Evolutionary conservation across 2,113 vertebrate genomes (phyloP), one percentile per base, ranked within the genome.

Genomic region (Onychorhynchus coronatus): DNA sequence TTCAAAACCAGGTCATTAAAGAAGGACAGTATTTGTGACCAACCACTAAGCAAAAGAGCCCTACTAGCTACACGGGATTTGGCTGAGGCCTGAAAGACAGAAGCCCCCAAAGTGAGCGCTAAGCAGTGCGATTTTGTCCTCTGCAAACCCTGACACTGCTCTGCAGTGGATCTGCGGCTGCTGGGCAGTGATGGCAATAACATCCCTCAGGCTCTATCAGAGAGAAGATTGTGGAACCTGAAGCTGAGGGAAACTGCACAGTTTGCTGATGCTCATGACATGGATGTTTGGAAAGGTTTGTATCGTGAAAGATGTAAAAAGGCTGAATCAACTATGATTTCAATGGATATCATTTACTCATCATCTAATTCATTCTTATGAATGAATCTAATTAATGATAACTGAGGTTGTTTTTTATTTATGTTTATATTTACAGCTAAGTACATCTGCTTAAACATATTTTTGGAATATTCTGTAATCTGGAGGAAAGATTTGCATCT

Each of bases 391-490:
- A 94, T 84, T 93, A 93, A 88, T 95, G 74, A 88, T 50, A 63
- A 89, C 24, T 25, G 61, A 81, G 24, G 49, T 52, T 91, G 70
- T 31, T 87, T 92, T 93, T 95, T 72, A 71, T 73, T 85, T 83
- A 66, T 93, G 49, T 93, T 97, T 95, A 55, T 95, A 85, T 89
- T 95, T 94, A 89, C 86, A 85, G 31, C 62, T 72, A 77, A 95
- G 79, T 81, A 84, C 65, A 91, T 84, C 77, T 84, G 80, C 33
- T 92, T 78, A 67, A 78, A 61, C 16, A n/a, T 91, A 95, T 92
- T 95, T 95, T 94, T 95, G 94, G 95, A 92, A 67, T 56, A 80
- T 85, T 88, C 56, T 79, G 37, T 53, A 50, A 71, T 67, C 21
- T 31, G 49, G 37, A 85, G 86, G 63, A 92, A 56, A 87, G n/a